Evolutionary conservation across 2,797 vertebrate genomes (phyloP), one percentile per base, ranked within the genome.

Genomic region (Dipus sagitta): DNA sequence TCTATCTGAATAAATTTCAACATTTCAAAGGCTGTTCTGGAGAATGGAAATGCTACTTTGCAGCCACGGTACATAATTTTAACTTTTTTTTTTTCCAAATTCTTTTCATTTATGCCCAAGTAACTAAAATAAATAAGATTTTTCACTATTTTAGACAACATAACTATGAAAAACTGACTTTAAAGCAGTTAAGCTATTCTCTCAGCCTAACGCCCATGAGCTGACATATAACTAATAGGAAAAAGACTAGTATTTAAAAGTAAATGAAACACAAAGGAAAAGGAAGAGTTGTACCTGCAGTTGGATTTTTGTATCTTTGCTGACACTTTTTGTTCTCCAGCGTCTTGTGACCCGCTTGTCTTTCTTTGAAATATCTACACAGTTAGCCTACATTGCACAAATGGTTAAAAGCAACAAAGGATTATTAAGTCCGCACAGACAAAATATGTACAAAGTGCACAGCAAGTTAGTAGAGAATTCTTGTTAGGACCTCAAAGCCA

Each of bases 251-350:
- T 13, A 64, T 94, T 78, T 52, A 14, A 84, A 82, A 77, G n/a
- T 64, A 86, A 38, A 67, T 70, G 65, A 65, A 74, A 89, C 18
- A 75, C 11, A 24, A 95, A 92, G n/a, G 38, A 88, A 93, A 96
- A 92, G 76, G 93, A 86, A 96, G 93, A 86, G 94, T 67, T 91
- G 98, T 99, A 99, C 99, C 99, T 99, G 99, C 97, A 99, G 99
- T 97, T 99, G 99, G 98, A 99, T 99, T 99, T 99, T 99, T 98
- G 99, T 98, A 98, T 99, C 99, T 99, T 99, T 99, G 99, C 99
- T 99, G 98, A 99, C 99, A 99, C 99, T 99, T 99, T 99, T 99
- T 99, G 99, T 99, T 99, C 99, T 99, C 99, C 99, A 99, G 98
- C 99, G 99, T 99, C 99, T 99, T 94, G 99, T 99, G 98, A 99